Evolutionary conservation across 1,140 invertebrate species (phyloP), one percentile per base, ranked within the genome.

Genomic region (Hycleus phaleratus): DNA sequence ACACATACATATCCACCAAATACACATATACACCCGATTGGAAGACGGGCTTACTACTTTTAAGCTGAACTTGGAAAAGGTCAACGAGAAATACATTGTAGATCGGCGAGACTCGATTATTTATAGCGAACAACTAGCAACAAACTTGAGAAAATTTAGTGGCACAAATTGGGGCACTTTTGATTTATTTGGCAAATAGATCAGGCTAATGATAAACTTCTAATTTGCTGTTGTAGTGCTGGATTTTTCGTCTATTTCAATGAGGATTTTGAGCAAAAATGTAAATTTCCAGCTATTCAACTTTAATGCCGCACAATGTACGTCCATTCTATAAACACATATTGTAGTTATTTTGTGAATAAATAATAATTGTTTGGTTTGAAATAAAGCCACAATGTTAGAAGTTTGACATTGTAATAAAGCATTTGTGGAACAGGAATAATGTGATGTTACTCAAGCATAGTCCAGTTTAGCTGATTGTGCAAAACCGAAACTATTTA

Each of bases 351-450:
- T 32, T 32, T 32, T 32, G 32, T 32, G 7, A 7, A 52, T 52
- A 52, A 52, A 52, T 52, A 52, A 52, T 52, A 52, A 52, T 43
- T 26, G 50, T 52, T 26, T 42, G 40, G 39, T 12, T 26, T 32
- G 32, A 44, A 52, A 40, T 40, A 43, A 9, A 44, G 26, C 50
- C 50, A 26, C 50, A 52, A 44, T 44, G 50, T 52, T 52, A 52
- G 50, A 39, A 52, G 50, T 52, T 52, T 52, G 50, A 52, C 50
- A 44, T 52, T 52, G 39, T 44, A 52, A 52, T 52, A 52, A 52
- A 52, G 42, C 50, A 52, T 52, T 52, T 52, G 50, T 40, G 39
- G 50, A 52, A 52, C 18, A 44, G 39, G 40, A 52, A 52, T 52
- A 26, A 44, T 52, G 39, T 25, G 50, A 25, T 11, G 18, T 39